A percentile compares a stretch with the other conserved stretches of the same genome.
Evolutionary conservation across 2,888 invertebrate genomes (phyloP).

Genomic region (Ennomos fuscantarius): DNA sequence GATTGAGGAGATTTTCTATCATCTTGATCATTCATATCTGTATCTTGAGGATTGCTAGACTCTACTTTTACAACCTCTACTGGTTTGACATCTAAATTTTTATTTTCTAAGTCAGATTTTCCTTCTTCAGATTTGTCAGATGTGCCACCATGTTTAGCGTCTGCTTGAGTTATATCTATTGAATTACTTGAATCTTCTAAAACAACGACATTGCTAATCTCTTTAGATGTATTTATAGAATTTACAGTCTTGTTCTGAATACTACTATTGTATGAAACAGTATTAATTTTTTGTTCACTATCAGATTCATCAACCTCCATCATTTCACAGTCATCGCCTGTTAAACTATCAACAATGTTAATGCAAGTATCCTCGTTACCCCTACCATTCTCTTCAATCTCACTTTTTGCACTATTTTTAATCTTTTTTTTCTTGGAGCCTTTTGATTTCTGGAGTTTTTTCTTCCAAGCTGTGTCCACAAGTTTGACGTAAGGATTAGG

Average conservation of each 20-base stretch:
- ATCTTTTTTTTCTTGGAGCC: constrained; percentile 57
- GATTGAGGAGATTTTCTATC: constrained; percentile 28
- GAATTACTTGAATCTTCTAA: constrained; percentile 50
- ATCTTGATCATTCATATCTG: constrained; percentile 23
- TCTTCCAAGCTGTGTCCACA: constrained; percentile 73
- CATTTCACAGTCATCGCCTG: constrained; percentile 46
- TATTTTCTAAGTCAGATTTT: constrained; percentile 1
- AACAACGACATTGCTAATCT: constrained; percentile 37
- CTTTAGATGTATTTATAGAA: constrained; percentile 24
- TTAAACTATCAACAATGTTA: constrained; percentile 26
- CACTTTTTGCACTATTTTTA: constrained; percentile 40
- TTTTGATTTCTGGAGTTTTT: constrained; percentile 66
- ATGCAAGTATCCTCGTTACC: constrained; percentile 33
- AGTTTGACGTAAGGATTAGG: constrained; percentile 75
- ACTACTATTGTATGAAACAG: constrained; percentile 15
- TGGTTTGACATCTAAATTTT: neutral
- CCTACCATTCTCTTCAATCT: constrained; percentile 37
- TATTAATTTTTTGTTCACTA: constrained; percentile 30
- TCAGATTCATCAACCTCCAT: constrained; percentile 60
- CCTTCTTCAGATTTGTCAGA: constrained; percentile 8
- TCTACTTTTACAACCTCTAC: constrained; percentile 1
- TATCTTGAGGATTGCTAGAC: neutral
- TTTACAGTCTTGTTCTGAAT: constrained; percentile 32
- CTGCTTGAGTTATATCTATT: constrained; percentile 28
- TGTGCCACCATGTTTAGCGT: constrained; percentile 4